Conservation (phyloP, 2,797 vertebrate genomes). For the Distichodus sexfasciatus region DNA sequence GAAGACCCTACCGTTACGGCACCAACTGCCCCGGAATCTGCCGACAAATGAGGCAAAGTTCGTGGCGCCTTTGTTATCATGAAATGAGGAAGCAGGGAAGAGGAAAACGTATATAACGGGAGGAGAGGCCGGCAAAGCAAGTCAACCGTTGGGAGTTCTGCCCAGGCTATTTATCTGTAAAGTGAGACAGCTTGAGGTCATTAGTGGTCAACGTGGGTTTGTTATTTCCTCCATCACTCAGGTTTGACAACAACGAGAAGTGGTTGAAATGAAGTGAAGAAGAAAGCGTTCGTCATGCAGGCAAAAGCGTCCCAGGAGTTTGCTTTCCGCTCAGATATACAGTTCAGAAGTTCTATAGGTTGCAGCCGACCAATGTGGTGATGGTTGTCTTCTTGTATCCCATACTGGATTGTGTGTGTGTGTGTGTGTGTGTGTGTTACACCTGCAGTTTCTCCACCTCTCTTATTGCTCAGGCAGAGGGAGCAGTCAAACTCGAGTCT, state of each 20-base stretch:
- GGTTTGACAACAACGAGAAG: slow-evolving; percentile 1
- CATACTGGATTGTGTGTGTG: not conserved
- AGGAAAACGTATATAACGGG: too few relatives aligned
- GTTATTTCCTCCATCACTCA: not conserved
- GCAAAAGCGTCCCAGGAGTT: not conserved
- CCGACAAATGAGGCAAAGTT: too few relatives aligned
- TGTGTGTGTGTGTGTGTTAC: not conserved
- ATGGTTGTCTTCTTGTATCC: not conserved
- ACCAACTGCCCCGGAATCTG: too few relatives aligned
- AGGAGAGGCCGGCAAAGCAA: too few relatives aligned
- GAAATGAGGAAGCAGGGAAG: too few relatives aligned
- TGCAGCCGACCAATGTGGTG: slow-evolving; percentile 20
- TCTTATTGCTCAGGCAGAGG: too few relatives aligned
- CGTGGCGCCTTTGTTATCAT: too few relatives aligned
- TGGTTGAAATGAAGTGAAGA: not conserved
- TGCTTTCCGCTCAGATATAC: slow-evolving; percentile 2
- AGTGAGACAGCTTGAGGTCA: not conserved
- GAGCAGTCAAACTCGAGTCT: not conserved
- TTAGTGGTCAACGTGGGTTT: not conserved
- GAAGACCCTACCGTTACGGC: too few relatives aligned
- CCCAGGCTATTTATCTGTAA: not conserved
- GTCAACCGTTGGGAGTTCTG: not conserved
- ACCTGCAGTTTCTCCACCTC: not conserved
- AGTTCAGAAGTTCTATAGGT: slow-evolving; percentile 2
- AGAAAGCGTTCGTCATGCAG: slow-evolving; percentile 16